phyloP scores from a whole-genome alignment of 2,797 vertebrate genomes.

The Enteromius radiatus region DNA sequence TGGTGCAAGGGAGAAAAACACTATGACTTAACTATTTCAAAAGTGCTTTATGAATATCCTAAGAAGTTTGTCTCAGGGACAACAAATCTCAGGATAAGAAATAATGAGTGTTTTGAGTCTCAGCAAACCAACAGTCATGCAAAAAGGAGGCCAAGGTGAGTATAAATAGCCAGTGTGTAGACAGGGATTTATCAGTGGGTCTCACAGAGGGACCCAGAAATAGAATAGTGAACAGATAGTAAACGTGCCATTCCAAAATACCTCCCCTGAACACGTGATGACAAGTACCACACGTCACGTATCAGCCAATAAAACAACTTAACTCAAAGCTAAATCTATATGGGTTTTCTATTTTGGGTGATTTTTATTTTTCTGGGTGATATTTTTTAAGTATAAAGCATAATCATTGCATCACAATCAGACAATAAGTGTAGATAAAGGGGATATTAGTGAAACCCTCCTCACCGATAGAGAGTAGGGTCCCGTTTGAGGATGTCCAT shows the following conservation, averaged over 20 bases:
- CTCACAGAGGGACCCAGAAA: conserved; percentile 23
- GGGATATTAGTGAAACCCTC: background rate
- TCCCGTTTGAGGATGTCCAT: conserved; percentile 91
- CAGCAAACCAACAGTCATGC: conserved; percentile 7
- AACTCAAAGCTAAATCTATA: background rate
- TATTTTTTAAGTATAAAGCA: background rate
- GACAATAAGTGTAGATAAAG: background rate
- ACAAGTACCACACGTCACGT: background rate
- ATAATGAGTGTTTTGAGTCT: background rate
- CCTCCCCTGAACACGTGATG: background rate
- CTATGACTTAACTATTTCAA: background rate
- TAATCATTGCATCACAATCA: background rate
- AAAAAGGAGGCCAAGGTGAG: conserved; percentile 32
- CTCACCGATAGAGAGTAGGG: conserved; percentile 71
- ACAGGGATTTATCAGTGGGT: conserved; percentile 45
- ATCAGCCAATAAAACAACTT: background rate
- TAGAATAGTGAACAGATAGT: conserved; percentile 17
- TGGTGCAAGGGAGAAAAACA: background rate
- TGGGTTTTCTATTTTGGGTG: background rate
- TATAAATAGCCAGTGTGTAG: conserved; percentile 43
- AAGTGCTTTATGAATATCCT: background rate
- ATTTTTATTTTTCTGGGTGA: background rate
- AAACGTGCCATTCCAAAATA: conserved; percentile 14
- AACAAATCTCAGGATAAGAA: background rate
- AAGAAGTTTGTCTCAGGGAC: background rate